These are phyloP conservation scores for Tenthredo livida DNA, from an alignment of 2,888 invertebrate genomes.

Conservation along the genomic window DNA sequence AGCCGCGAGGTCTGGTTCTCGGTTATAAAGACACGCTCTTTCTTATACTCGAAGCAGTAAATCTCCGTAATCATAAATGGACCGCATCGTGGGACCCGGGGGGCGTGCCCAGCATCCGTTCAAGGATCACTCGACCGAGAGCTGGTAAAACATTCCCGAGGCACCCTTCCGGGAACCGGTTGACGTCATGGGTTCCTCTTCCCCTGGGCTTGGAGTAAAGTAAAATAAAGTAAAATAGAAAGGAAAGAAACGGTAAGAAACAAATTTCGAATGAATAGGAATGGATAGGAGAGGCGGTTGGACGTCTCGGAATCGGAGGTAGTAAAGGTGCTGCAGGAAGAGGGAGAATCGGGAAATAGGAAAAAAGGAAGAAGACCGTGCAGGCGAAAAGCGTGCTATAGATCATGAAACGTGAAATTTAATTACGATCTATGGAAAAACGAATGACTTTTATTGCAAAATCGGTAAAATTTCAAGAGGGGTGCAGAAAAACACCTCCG, in stretches of 20 bases:
- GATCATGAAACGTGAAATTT: neutral
- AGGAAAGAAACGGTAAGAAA: neutral
- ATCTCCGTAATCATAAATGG: conserved; percentile 40
- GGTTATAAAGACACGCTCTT: conserved; percentile 1
- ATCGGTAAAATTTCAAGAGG: no score
- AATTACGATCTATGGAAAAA: neutral
- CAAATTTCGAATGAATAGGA: neutral
- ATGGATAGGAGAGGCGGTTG: neutral
- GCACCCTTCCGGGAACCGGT: conserved; percentile 51
- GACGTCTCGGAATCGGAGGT: neutral
- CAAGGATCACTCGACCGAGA: conserved; percentile 1
- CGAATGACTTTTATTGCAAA: neutral
- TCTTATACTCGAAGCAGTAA: conserved; percentile 20
- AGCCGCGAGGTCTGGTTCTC: neutral
- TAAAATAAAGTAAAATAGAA: neutral
- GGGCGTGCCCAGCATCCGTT: conserved; percentile 45
- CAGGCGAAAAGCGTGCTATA: neutral
- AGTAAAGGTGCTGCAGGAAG: neutral
- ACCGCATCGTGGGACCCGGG: conserved; percentile 50
- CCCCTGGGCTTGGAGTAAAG: neutral
- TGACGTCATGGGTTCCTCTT: conserved; percentile 48
- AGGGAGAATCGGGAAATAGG: neutral
- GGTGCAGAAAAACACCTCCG: neutral
- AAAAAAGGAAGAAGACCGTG: neutral
- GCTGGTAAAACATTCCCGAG: conserved; percentile 44